Conservation (phyloP, 2,888 invertebrate species). For the Epistrophella euchroma region DNA sequence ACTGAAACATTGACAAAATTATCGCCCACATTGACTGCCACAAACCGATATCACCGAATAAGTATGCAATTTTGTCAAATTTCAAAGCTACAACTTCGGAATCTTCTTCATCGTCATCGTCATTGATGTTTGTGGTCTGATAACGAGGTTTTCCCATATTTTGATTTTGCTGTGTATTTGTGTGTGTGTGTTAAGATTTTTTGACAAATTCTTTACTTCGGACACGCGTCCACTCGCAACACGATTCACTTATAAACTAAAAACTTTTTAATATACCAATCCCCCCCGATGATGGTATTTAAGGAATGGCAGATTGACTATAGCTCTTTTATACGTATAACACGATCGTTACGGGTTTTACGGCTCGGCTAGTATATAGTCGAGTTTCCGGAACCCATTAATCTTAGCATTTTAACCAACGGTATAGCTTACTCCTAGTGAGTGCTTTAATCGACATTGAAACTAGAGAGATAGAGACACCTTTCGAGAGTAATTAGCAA, state of each 20-base stretch:
- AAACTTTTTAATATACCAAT: constrained; percentile 32
- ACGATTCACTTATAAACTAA: constrained; percentile 51
- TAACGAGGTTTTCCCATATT: constrained; percentile 43
- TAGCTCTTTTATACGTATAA: constrained; percentile 8
- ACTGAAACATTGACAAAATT: constrained; percentile 86
- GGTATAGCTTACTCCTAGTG: background rate
- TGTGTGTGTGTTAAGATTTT: background rate
- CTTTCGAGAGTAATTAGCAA: constrained; percentile 46
- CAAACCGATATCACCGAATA: constrained; percentile 85
- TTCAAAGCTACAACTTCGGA: constrained; percentile 78
- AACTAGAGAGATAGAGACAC: constrained; percentile 29
- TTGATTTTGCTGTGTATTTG: background rate
- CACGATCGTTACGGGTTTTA: background rate
- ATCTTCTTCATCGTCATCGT: constrained; percentile 20
- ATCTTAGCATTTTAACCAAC: constrained; percentile 49
- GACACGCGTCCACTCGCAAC: constrained; percentile 55
- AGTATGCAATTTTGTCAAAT: constrained; percentile 84
- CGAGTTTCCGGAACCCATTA: constrained; percentile 53
- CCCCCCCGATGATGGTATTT: constrained; percentile 24
- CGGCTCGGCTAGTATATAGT: background rate
- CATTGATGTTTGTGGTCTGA: constrained; percentile 21
- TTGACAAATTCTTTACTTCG: constrained; percentile 9
- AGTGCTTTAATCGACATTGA: constrained; percentile 18
- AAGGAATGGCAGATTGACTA: constrained; percentile 45
- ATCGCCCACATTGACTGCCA: constrained; percentile 86